Base-by-base conservation (phyloP, 2,888 invertebrate species). In the Hoplodrina ambigua region DNA sequence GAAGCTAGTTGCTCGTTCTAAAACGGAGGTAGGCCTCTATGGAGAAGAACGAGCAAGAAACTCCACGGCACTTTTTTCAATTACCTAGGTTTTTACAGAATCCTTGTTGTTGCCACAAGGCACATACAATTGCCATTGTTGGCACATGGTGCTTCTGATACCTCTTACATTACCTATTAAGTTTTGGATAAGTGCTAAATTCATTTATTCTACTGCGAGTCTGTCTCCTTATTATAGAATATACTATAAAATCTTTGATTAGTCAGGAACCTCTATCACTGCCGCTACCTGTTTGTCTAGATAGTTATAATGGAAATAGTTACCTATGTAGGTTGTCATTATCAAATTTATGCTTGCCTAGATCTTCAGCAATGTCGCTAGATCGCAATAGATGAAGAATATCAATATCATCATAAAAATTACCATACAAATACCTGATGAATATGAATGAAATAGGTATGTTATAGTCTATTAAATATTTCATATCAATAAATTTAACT, bases 381-480 rank as follows among this genome's bases (percentile, higher is more conserved):
- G 30, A 59, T 66, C 30, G 62, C 41, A 54, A 55, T 17, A 72
- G 66, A 78, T 78, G 62, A 72, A 72, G 58, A 37, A 66, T 78
- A 75, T 78, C 53, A 44, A 63, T 63, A 67, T 41, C 75, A 20
- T 53, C 49, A 71, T 57, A 57, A 61, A 73, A 75, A 75, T 57
- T 68, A 69, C 56, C 76, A 74, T 76, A 57, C 57, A 19, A 41
- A 25, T 67, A 59, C 10, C 3, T 6, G 59, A 72, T 63, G 19
- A 62, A 62, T 62, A 52, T 62, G n/a, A 62, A 72, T 76, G 10
- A 65, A 78, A 60, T 67, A 25, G 25, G 25, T 25, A 25, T 19
- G 7, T 60, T 25, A 56, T 52, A 33, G 11, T 8, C 19, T 66
- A 61, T 44, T 20, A 19, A 0, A 13, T 56, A 56, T 59, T 30